A percentile compares a stretch with the other conserved stretches of the same genome.
Conservation (phyloP, 2,797 vertebrate genomes). For the Melanotaenia trifasciata region DNA sequence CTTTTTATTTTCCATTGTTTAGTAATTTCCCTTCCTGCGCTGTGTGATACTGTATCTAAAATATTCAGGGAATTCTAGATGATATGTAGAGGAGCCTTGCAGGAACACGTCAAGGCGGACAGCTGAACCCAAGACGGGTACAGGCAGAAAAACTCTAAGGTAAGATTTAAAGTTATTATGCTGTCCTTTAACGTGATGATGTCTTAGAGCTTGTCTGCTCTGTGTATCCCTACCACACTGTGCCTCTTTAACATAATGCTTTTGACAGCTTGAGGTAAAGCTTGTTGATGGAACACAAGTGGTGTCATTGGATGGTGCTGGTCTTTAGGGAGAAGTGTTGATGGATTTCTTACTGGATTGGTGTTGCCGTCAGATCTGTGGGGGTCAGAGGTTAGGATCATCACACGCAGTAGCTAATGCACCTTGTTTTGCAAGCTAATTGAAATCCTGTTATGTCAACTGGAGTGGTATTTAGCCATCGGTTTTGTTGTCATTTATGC, state of each 20-base stretch:
- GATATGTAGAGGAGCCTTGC: slow-evolving; percentile 43
- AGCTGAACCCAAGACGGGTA: slow-evolving; percentile 16
- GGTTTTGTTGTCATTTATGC: too few species aligned
- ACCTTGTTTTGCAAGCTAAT: neutral
- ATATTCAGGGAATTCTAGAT: slow-evolving; percentile 69
- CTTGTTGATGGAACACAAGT: slow-evolving; percentile 32
- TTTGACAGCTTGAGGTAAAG: slow-evolving; percentile 17
- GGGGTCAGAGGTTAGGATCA: slow-evolving; percentile 40
- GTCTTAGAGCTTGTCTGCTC: slow-evolving; percentile 44
- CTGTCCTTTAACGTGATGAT: slow-evolving; percentile 29
- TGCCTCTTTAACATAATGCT: slow-evolving; percentile 16
- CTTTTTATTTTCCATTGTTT: slow-evolving; percentile 44
- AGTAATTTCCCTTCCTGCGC: slow-evolving; percentile 39
- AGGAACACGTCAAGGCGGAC: slow-evolving; percentile 54
- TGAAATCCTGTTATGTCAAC: neutral
- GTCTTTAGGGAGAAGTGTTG: neutral
- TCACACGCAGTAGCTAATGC: neutral
- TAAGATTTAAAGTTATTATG: slow-evolving; percentile 25
- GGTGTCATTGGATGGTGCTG: slow-evolving; percentile 35
- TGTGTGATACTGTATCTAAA: slow-evolving; percentile 72
- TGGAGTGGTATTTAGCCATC: too few species aligned
- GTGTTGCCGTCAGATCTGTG: neutral
- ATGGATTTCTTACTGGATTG: slow-evolving; percentile 27
- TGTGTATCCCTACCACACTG: neutral
- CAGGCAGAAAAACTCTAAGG: slow-evolving; percentile 21